Percentiles rank a stretch among this genome's conserved stretches.
Evolutionary conservation across 2,113 vertebrate genomes (phyloP).

Genomic region (Chinchilla lanigera): DNA sequence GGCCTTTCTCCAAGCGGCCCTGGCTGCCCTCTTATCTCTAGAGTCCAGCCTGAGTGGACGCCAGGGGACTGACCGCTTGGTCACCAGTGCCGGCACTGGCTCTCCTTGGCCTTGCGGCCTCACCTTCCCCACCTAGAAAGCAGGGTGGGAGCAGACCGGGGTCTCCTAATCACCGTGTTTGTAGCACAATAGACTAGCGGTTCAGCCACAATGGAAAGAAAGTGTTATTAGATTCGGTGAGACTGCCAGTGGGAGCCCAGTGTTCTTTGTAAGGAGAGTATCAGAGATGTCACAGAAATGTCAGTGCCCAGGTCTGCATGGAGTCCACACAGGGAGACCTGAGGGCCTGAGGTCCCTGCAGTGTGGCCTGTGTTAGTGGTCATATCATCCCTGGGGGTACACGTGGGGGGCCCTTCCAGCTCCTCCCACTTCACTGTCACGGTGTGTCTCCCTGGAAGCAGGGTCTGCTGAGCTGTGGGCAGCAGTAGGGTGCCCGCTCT

Average conservation of each 20-base stretch:
- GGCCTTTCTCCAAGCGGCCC: background rate
- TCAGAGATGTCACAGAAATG: fast-evolving
- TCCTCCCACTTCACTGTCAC: fast-evolving
- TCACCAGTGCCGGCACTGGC: background rate
- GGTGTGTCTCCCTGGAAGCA: background rate
- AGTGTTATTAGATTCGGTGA: background rate
- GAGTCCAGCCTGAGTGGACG: background rate
- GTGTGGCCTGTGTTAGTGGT: background rate
- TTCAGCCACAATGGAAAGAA: background rate
- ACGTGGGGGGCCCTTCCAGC: background rate
- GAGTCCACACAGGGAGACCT: fast-evolving
- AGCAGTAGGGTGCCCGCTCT: background rate
- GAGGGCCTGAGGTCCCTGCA: too few relatives aligned
- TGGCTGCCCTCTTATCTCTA: background rate
- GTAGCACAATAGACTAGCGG: background rate
- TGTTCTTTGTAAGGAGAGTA: background rate
- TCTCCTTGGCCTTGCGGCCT: background rate
- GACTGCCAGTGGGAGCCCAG: fast-evolving
- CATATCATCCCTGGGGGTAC: background rate
- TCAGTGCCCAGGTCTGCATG: fast-evolving
- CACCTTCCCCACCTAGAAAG: background rate
- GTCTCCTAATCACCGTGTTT: background rate
- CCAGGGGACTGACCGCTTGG: background rate
- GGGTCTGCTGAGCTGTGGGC: fast-evolving
- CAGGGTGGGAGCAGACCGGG: background rate